Percentiles rank a stretch among this genome's conserved stretches.
These are phyloP conservation scores for Drosophila nigromelanica DNA, from an alignment of 1,140 invertebrate species.

Conservation along the genomic window DNA sequence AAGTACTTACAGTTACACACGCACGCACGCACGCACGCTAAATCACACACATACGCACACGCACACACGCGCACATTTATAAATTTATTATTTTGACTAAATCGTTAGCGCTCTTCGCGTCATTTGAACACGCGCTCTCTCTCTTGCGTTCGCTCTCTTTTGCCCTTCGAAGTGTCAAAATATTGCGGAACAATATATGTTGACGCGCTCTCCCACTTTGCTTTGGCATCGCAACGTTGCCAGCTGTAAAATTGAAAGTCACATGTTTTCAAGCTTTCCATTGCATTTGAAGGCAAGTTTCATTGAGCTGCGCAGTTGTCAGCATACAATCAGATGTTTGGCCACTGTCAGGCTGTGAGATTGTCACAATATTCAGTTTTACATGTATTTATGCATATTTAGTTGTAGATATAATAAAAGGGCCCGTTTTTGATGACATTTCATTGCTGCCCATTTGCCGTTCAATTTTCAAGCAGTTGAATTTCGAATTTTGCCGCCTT, in stretches of 20 bases:
- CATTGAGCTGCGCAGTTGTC: constrained; percentile 9
- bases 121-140: not conserved
- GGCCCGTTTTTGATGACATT: not conserved
- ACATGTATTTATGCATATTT: no score
- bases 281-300: not conserved
- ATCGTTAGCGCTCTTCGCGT: constrained; percentile 7
- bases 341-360: no score
- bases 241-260: constrained; percentile 50
- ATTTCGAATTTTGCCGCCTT: constrained; percentile 16
- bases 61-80: constrained; percentile 39
- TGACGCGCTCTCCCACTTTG: constrained; percentile 1
- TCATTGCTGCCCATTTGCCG: not conserved
- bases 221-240: constrained; percentile 40
- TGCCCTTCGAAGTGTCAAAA: constrained; percentile 81
- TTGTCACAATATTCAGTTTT: no score
- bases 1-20: constrained; percentile 3
- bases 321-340: no score
- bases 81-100: constrained; percentile 69
- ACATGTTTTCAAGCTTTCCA: constrained; percentile 63
- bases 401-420: no score
- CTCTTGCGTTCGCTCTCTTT: constrained; percentile 38
- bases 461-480: not conserved
- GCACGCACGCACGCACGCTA: constrained; percentile 5
- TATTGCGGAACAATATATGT: constrained; percentile 61
- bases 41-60: constrained; percentile 7